Base-by-base conservation (phyloP, 1,140 invertebrate genomes). In the Andricus grossulariae region DNA sequence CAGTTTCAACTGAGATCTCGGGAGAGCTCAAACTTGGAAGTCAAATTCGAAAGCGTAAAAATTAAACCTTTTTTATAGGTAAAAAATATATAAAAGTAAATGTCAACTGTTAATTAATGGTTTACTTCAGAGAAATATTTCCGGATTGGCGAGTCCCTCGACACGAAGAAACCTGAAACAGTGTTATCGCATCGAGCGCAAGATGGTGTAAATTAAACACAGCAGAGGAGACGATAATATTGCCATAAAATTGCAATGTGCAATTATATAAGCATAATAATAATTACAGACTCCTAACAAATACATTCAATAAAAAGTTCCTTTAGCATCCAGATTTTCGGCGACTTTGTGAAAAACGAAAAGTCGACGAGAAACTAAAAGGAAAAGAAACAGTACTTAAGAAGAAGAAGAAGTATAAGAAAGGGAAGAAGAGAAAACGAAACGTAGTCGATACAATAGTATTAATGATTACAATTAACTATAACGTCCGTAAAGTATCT, bases 401-500 rank as follows among this genome's bases (percentile, higher is more conserved):
- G 55, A 57, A 57, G 25, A 55, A 21, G n/a, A 55, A 55, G 25
- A 73, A 74, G 54, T 74, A 79, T 21, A 77, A 71, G 78, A 81
- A 79, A 79, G 80, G 70, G 74, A 77, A 76, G 74, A 76, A 77
- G 45, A 70, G n/a, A 50, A 75, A 75, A 75, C 25, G 50, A 78
- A 81, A 55, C 74, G 70, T 80, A 74, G 72, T 82, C 76, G 16
- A 80, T 80, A 81, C 82, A 85, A 83, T 85, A 87, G 84, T 83
- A 86, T 86, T 88, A 85, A 87, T 87, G 81, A 85, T 86, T 82
- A 85, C 82, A 86, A 88, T 86, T 87, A 87, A 85, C 85, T 88
- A 88, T 88, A 89, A 88, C 87, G 86, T 87, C 83, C 85, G 84
- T 88, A 88, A 87, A 87, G 86, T 87, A 87, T 87, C 82, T 82